phyloP scores from a whole-genome alignment of 2,888 invertebrate genomes.

The Melanchra persicariae region DNA sequence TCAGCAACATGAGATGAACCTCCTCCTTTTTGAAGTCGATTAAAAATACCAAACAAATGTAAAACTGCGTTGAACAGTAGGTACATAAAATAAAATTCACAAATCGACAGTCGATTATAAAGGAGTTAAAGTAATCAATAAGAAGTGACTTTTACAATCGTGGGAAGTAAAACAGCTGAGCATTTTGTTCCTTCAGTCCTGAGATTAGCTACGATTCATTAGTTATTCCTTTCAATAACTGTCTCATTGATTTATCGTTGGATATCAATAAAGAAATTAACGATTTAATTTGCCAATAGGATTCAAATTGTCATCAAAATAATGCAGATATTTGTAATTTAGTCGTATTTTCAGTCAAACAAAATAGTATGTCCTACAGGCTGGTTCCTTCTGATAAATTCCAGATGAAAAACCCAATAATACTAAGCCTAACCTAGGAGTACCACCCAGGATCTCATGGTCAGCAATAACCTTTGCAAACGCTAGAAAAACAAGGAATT shows the following conservation, averaged over 20 bases:
- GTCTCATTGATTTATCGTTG: constrained; percentile 23
- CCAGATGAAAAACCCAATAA: too few species aligned
- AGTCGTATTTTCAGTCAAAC: too few species aligned
- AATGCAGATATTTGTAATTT: neutral
- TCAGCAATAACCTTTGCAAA: too few species aligned
- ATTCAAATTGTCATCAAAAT: neutral
- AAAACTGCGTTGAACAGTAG: neutral
- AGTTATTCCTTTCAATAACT: constrained; percentile 41
- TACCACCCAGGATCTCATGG: too few species aligned
- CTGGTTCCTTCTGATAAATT: too few species aligned
- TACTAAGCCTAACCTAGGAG: too few species aligned
- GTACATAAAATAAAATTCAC: too few species aligned
- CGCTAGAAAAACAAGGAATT: too few species aligned
- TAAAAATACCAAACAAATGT: neutral
- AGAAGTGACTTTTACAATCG: constrained; percentile 23
- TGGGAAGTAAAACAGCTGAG: constrained; percentile 48
- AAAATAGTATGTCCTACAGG: too few species aligned
- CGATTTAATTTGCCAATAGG: neutral
- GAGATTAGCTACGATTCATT: constrained; percentile 32
- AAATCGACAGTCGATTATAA: constrained; percentile 22
- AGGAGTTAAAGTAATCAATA: constrained; percentile 41
- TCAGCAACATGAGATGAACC: too few species aligned
- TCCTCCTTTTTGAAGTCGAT: too few species aligned
- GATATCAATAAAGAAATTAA: constrained; percentile 8
- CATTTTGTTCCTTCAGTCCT: constrained; percentile 26